Conservation (phyloP, 1,140 invertebrate genomes). For the Hyles euphorbiae region DNA sequence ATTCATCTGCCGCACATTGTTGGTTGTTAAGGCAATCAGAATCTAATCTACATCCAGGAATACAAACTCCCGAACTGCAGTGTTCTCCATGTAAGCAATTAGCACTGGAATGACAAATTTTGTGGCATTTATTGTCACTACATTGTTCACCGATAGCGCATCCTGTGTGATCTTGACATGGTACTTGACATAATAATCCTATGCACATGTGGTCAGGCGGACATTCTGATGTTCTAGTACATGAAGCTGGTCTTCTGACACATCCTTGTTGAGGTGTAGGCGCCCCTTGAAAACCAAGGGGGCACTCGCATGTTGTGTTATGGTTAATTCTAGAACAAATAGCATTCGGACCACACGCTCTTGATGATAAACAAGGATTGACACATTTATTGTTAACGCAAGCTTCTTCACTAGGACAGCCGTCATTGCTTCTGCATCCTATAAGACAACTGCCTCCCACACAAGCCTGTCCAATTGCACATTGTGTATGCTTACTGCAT, state of each 20-base stretch:
- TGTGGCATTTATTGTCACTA: conserved; percentile 84
- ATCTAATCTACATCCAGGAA: conserved; percentile 87
- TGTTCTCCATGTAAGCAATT: conserved; percentile 93
- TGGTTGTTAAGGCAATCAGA: conserved; percentile 87
- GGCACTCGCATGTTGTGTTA: conserved; percentile 84
- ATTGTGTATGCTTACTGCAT: conserved; percentile 88
- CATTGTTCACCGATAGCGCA: conserved; percentile 92
- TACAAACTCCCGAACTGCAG: conserved; percentile 87
- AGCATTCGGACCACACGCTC: conserved; percentile 90
- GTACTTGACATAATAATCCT: conserved; percentile 83
- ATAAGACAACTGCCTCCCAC: conserved; percentile 84
- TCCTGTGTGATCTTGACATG: conserved; percentile 81
- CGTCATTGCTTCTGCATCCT: conserved; percentile 88
- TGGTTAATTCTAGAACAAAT: conserved; percentile 85
- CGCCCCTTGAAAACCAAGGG: conserved; percentile 88
- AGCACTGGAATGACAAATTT: conserved; percentile 91
- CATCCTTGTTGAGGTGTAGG: conserved; percentile 94
- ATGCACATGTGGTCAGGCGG: conserved; percentile 84
- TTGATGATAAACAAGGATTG: conserved; percentile 86
- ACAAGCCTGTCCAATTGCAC: conserved; percentile 87
- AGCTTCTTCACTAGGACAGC: conserved; percentile 84
- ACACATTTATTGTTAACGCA: conserved; percentile 90
- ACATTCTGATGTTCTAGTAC: conserved; percentile 81
- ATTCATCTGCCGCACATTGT: conserved; percentile 87
- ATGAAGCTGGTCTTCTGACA: conserved; percentile 82